Base-by-base conservation (phyloP, 2,113 vertebrate species). In the Lasiurus cinereus region DNA sequence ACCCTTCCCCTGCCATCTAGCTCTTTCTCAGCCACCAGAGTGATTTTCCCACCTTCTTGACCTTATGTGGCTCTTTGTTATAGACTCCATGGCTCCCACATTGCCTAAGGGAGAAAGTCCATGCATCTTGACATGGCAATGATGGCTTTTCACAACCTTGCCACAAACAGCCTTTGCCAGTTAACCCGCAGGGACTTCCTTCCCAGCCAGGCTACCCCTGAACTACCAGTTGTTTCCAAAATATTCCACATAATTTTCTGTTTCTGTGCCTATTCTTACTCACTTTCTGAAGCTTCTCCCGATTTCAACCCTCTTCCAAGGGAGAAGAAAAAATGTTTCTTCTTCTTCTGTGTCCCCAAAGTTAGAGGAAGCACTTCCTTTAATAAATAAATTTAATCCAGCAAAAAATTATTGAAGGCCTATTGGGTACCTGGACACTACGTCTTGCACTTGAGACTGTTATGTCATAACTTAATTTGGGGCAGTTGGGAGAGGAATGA, bases 381-480 rank as follows among this genome's bases (percentile, higher is more conserved):
- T 31, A n/a, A 91, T 85, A 76, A n/a, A 33, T 27, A 76, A n/a
- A 33, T 27, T 27, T 59, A 80, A 96, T 88, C 10, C 59, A 62
- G 24, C 59, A 62, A 62, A 62, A 62, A 62, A 62, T 62, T 62
- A 27, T 62, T 62, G 59, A 82, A 39, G 39, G 8, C 11, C 56
- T 84, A 36, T 31, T 77, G 56, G 48, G 11, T 78, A 84, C 50
- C 50, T 33, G 87, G 36, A 76, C 16, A 69, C 11, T 70, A 5
- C 78, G 24, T 93, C 83, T 95, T 84, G 43, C 91, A 39, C 33
- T 78, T 84, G 62, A 96, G 84, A 89, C 54, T 83, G 29, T 31
- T 36, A 78, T 8, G 14, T 86, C 39, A 73, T 33, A 72, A 62
- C 33, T 89, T 73, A 9, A 88, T 13, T 59, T 48, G 54, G 59